Conservation (phyloP, 2,113 vertebrate genomes). For the Petaurus breviceps region DNA sequence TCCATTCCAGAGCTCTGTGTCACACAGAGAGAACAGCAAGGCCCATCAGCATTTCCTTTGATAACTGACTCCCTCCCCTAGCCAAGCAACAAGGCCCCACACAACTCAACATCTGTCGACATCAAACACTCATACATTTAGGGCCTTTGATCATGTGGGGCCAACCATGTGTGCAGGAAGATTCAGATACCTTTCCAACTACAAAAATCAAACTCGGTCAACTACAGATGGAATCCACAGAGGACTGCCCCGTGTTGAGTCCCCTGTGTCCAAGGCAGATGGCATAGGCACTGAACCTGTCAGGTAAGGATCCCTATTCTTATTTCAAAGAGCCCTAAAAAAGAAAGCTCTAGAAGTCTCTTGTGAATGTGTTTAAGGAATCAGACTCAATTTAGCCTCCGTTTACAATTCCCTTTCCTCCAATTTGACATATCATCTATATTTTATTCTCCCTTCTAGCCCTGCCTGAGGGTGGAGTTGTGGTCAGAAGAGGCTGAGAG, state of each 20-base stretch:
- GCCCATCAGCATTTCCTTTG: constrained; percentile 53
- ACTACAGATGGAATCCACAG: neutral
- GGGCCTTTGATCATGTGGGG: constrained; percentile 44
- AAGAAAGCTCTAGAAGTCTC: neutral
- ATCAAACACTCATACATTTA: neutral
- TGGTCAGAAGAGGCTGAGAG: neutral
- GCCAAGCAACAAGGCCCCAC: constrained; percentile 57
- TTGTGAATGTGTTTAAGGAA: neutral
- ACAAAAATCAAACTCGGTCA: neutral
- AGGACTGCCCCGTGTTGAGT: neutral
- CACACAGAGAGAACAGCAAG: constrained; percentile 5
- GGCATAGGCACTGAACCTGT: neutral
- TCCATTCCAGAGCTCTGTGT: constrained; percentile 8
- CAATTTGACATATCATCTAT: neutral
- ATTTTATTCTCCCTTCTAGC: neutral
- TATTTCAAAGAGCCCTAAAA: neutral
- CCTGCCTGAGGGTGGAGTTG: neutral
- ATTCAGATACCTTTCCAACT: neutral
- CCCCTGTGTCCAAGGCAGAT: neutral
- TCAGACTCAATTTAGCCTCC: neutral
- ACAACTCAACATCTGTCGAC: constrained; percentile 58
- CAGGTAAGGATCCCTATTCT: neutral
- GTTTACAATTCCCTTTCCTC: neutral
- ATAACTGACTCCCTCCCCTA: constrained; percentile 45
- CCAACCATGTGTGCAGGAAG: neutral